Evolutionary conservation across 2,113 vertebrate species (phyloP).

Genomic region (Sula dactylatra): DNA sequence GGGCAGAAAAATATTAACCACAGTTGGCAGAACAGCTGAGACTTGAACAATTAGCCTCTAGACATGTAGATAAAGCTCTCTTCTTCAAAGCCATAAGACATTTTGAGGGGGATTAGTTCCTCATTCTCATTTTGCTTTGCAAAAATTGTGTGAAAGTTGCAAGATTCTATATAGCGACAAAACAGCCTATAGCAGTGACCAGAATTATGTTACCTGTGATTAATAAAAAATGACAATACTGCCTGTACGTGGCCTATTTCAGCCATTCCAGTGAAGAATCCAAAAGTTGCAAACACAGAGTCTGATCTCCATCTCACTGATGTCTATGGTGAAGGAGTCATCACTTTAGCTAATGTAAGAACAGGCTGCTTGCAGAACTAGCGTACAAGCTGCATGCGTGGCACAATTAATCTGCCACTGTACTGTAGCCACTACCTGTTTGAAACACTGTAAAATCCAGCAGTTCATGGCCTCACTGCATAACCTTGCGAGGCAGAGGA

Average conservation of each 20-base stretch:
- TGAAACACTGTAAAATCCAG: not conserved
- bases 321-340: not conserved
- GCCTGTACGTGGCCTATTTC: conserved; percentile 3
- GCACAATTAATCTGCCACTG: not conserved
- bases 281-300: not conserved
- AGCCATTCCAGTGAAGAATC: not conserved
- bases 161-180: not conserved
- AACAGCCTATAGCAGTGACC: conserved; percentile 15
- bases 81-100: not conserved
- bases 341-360: not conserved
- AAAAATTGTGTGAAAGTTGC: conserved; percentile 52
- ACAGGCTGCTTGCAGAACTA: not conserved
- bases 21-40: conserved; percentile 63
- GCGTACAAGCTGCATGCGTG: rapidly evolving
- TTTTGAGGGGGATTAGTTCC: conserved; percentile 26
- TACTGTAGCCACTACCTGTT: not conserved
- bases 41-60: conserved; percentile 61
- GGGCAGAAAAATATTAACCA: conserved; percentile 55
- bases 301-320: not conserved
- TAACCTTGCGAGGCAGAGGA: not conserved
- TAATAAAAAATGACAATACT: conserved; percentile 41
- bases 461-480: not conserved
- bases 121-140: conserved; percentile 41
- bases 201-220: conserved; percentile 48
- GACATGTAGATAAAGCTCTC: conserved; percentile 13